Percentiles rank a stretch among this genome's conserved stretches.
These are phyloP conservation scores for Oreochromis niloticus DNA, from an alignment of 2,113 vertebrate species.

Conservation along the genomic window DNA sequence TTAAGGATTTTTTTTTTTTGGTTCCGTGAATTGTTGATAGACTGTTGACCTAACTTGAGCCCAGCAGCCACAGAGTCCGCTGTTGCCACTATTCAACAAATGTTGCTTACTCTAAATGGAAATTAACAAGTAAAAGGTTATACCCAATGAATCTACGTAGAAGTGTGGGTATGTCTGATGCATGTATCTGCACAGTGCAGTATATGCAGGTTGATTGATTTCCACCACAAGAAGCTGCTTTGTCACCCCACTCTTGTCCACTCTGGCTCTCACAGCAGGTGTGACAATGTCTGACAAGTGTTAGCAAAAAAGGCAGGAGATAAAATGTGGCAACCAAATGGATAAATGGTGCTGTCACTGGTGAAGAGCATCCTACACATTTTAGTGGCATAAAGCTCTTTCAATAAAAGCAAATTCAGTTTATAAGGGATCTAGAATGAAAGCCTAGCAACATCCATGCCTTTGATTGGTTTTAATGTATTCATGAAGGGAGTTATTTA, in stretches of 20 bases:
- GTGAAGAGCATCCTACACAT: not conserved
- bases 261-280: conserved; percentile 10
- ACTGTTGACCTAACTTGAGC: not conserved
- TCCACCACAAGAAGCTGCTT: not conserved
- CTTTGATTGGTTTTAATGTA: conserved; percentile 29
- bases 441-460: not conserved
- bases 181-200: not conserved
- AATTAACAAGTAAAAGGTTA: not conserved
- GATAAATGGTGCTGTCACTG: not conserved
- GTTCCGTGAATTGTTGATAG: not conserved
- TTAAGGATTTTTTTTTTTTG: not conserved
- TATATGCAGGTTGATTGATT: conserved; percentile 1
- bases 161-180: not conserved
- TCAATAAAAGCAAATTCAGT: not conserved
- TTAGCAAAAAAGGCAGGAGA: not conserved
- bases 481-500: conserved; percentile 41
- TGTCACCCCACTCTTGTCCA: conserved; percentile 2
- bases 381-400: not conserved
- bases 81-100: not conserved
- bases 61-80: not conserved
- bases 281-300: conserved; percentile 39
- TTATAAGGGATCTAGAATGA: not conserved
- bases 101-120: not conserved
- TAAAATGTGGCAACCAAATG: conserved; percentile 24
- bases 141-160: not conserved